These are phyloP conservation scores for Campopleginae sp. DNA, from an alignment of 2,888 invertebrate species.

Conservation along the genomic window DNA sequence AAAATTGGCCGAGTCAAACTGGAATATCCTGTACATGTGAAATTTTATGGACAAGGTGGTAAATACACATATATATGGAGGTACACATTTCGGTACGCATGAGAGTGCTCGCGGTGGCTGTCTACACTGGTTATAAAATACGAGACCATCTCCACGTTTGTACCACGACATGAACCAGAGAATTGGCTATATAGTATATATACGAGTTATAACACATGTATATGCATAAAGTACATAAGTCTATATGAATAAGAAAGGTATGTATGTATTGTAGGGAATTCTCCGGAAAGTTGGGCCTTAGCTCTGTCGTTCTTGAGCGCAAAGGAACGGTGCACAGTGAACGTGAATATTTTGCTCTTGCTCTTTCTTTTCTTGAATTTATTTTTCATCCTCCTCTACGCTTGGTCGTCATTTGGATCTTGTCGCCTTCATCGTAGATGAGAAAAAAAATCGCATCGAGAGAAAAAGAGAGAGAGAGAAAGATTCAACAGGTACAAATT, in stretches of 20 bases:
- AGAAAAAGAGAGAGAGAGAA: slow-evolving; percentile 18
- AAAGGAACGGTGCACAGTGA: slow-evolving; percentile 50
- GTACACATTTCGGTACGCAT: slow-evolving; percentile 39
- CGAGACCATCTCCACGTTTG: slow-evolving; percentile 68
- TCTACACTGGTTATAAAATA: slow-evolving; percentile 78
- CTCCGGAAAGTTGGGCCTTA: slow-evolving; percentile 72
- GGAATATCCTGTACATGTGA: not conserved
- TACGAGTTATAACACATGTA: slow-evolving; percentile 19
- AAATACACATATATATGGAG: not conserved
- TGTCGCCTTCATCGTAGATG: slow-evolving; percentile 61
- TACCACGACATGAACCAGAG: slow-evolving; percentile 51
- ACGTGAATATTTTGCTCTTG: slow-evolving; percentile 64
- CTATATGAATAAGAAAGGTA: slow-evolving; percentile 8
- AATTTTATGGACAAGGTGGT: not conserved
- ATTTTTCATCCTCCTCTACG: slow-evolving; percentile 24
- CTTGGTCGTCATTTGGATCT: slow-evolving; percentile 46
- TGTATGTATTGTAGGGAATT: slow-evolving; percentile 54
- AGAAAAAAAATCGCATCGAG: slow-evolving; percentile 37
- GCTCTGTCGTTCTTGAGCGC: slow-evolving; percentile 18
- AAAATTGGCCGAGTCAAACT: not conserved
- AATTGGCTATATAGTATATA: slow-evolving; percentile 39
- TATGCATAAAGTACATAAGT: slow-evolving; percentile 6
- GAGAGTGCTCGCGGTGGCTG: slow-evolving; percentile 73
- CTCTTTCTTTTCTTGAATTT: slow-evolving; percentile 35
- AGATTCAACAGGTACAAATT: slow-evolving; percentile 79